Evolutionary conservation across 2,888 invertebrate species (phyloP).

Genomic region (Cantharis flavilabris): DNA sequence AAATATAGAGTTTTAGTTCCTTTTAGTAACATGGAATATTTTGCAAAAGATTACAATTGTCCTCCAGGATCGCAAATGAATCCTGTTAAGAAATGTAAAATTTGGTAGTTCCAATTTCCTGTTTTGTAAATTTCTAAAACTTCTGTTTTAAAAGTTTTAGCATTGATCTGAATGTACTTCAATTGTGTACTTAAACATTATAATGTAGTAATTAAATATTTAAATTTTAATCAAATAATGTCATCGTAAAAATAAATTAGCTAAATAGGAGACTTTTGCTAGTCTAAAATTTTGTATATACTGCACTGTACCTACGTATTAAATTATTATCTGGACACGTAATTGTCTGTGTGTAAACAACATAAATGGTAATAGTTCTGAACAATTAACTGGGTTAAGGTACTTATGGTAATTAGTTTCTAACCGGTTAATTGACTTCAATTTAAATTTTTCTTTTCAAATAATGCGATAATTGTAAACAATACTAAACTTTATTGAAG

Average conservation of each 20-base stretch:
- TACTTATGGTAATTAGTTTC: neutral
- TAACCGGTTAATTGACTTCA: neutral
- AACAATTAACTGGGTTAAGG: neutral
- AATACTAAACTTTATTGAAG: neutral
- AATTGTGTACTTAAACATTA: neutral
- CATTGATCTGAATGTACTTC: conserved; percentile 9
- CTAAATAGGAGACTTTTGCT: neutral
- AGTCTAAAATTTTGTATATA: neutral
- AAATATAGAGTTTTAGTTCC: conserved; percentile 65
- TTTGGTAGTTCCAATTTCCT: conserved; percentile 59
- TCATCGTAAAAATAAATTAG: neutral
- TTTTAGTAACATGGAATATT: conserved; percentile 63
- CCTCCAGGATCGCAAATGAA: conserved; percentile 64
- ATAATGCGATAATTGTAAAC: neutral
- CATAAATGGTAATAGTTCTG: neutral
- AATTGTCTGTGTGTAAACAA: neutral
- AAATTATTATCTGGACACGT: neutral
- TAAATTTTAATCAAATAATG: neutral
- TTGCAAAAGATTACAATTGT: conserved; percentile 66
- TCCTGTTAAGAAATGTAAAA: conserved; percentile 63
- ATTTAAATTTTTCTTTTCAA: neutral
- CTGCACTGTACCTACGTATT: neutral
- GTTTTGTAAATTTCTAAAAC: conserved; percentile 5
- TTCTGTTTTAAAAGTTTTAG: conserved; percentile 12
- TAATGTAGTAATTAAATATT: neutral